These are phyloP conservation scores for Lasioglossum baleicum DNA, from an alignment of 1,140 invertebrate species.

Conservation along the genomic window DNA sequence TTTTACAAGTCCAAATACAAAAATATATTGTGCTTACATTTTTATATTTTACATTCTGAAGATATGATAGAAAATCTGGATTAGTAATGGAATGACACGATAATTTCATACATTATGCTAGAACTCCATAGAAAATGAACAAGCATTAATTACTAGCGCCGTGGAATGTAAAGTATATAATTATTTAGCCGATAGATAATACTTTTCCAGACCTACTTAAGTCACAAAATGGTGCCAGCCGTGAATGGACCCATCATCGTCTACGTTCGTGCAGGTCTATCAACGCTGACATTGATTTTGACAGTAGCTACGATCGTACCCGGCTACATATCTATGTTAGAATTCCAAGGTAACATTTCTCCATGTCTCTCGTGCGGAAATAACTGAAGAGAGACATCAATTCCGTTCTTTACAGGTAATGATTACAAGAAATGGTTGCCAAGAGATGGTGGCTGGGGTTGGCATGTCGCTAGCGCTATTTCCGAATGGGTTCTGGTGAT, in stretches of 20 bases:
- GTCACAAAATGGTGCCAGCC: slow-evolving; percentile 64
- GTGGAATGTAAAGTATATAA: neutral
- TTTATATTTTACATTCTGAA: too few relatives aligned
- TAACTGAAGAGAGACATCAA: neutral
- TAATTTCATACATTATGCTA: neutral
- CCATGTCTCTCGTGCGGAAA: neutral
- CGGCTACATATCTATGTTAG: slow-evolving; percentile 64
- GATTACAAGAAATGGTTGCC: slow-evolving; percentile 81
- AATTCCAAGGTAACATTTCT: slow-evolving; percentile 60
- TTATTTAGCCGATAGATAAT: neutral
- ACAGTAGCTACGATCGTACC: slow-evolving; percentile 61
- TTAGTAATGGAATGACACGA: too few relatives aligned
- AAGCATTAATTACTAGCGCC: too few relatives aligned
- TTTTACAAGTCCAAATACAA: too few relatives aligned
- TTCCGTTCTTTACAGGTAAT: slow-evolving; percentile 56
- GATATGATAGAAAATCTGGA: too few relatives aligned
- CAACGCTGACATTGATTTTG: slow-evolving; percentile 59
- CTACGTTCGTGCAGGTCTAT: slow-evolving; percentile 59
- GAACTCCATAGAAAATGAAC: too few relatives aligned
- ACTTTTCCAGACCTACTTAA: slow-evolving; percentile 63
- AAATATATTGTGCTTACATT: too few relatives aligned
- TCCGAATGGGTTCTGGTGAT: slow-evolving; percentile 83
- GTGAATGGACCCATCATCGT: slow-evolving; percentile 61
- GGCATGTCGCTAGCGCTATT: slow-evolving; percentile 82
- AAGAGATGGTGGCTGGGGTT: slow-evolving; percentile 83